Base-by-base conservation (phyloP, 2,888 invertebrate genomes). In the Drosophila putrida region DNA sequence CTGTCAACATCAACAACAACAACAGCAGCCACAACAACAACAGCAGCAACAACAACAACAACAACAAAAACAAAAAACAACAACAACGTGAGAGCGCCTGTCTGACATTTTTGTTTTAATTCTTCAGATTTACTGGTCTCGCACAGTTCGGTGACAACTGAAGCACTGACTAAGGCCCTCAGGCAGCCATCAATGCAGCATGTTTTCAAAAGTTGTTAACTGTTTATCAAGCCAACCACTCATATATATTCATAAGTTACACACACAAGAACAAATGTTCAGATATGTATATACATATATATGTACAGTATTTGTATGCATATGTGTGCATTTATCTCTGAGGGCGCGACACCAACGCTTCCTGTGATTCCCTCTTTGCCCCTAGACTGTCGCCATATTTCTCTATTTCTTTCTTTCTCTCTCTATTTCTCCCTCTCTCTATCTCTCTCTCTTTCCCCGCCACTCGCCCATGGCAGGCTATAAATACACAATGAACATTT, bases 51-150 rank as follows among this genome's bases (percentile, higher is more conserved):
- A 44, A 8, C 33, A 20, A 28, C 27, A 46, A 25, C 4, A 33
- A 35, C 35, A 41, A 28, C 35, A 39, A 2, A 3, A 63, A 35
- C 6, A 51, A 39, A 2, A 3, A 63, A 35, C 6, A 51, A 9
- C 44, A 62, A 27, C 13, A 36, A 36, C 15, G 51, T 33, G 31
- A 8, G 41, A 50, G 55, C 44, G 71, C 53, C 59, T 64, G 73
- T 67, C 78, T 74, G 75, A 71, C 85, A 77, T 77, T 89, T 89
- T 82, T 80, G 74, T 84, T 89, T 88, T 75, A 83, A 87, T 89
- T 86, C 84, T 44, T 73, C 78, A 78, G 75, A 87, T 84, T 87
- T 84, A 84, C 82, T 78, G 78, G 71, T 71, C 70, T 73, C 67
- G 57, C 60, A 64, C 58, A 59, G 74, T 68, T 66, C 66, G 62